phyloP scores from a whole-genome alignment of 2,888 invertebrate species.

The Fragum fragum region DNA sequence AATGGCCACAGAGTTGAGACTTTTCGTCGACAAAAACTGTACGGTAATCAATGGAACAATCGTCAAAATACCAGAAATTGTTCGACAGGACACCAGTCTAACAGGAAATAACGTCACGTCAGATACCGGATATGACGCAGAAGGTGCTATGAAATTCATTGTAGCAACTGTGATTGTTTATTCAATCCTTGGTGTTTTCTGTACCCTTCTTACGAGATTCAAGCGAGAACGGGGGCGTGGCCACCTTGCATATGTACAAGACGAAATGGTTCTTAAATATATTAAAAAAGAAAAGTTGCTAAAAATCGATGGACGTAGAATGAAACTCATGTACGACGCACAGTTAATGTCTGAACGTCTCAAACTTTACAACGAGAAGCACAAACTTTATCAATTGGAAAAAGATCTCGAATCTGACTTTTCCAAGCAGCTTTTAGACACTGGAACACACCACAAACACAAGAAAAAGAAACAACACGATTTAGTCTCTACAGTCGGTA shows the following conservation, averaged over 20 bases:
- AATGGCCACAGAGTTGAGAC: not conserved
- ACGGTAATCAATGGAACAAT: conserved; percentile 3
- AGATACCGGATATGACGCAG: conserved; percentile 37
- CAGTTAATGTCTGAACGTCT: conserved; percentile 28
- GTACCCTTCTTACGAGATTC: conserved; percentile 53
- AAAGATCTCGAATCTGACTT: conserved; percentile 40
- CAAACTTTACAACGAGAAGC: conserved; percentile 41
- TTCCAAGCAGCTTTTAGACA: not conserved
- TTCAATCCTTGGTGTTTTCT: conserved; percentile 56
- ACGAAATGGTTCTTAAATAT: conserved; percentile 53
- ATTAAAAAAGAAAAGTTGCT: conserved; percentile 49
- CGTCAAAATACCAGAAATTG: not conserved
- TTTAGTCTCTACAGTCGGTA: conserved; percentile 30
- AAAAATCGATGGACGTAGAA: conserved; percentile 46
- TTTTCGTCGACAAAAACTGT: not conserved
- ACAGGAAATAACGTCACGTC: not conserved
- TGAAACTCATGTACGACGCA: conserved; percentile 48
- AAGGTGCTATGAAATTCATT: conserved; percentile 61
- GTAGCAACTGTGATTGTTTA: conserved; percentile 61
- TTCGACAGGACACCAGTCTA: not conserved
- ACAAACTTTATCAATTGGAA: conserved; percentile 38
- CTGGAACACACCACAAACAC: not conserved
- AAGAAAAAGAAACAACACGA: conserved; percentile 18
- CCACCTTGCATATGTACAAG: conserved; percentile 44
- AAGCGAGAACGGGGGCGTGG: conserved; percentile 45